Evolutionary conservation across 1,140 invertebrate genomes (phyloP), one percentile per base, ranked within the genome.

Genomic region (Apis cerana): DNA sequence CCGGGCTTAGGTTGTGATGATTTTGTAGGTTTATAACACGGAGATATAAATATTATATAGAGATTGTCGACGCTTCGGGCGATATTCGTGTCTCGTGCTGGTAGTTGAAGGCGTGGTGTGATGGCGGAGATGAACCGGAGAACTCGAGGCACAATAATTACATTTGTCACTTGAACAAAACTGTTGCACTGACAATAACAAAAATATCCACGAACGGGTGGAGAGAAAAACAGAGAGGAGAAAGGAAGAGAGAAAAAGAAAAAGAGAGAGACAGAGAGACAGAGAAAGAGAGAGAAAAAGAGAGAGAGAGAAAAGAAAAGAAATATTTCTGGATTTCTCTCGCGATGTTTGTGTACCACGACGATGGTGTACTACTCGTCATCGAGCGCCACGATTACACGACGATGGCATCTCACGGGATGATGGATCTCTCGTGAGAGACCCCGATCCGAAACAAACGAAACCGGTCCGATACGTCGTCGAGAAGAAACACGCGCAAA

Each of bases 11-110:
- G 58, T 80, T 54, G 69, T 75, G 79, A 80, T 62, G 58, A 11
- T 70, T 70, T 70, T 61, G 76, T 69, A 48, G 76, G 21, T 64
- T 50, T 65, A 61, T 61, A 43, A 43, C 33, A 43, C n/a, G 54
- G 27, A 12, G 23, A 27, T 50, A n/a, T 56, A 54, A 48, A 58
- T 8, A 0, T 61, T 67, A 3, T 23, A 17, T 50, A 59, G 3
- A 59, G 3, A 43, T 1, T 15, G 43, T 27, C 17, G 56, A 27
- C 12, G 21, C 48, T 33, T 27, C 61, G 74, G 21, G 61, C 61
- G 74, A 64, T 76, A 54, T 76, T 61, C 62, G 72, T 62, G 48
- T 69, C 67, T 75, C 43, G 61, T 76, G 61, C 69, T 54, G 59
- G 10, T 59, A 21, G 50, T 67, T 21, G 75, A 54, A 33, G 75